A percentile compares a stretch with the other conserved stretches of the same genome.
Evolutionary conservation across 2,888 invertebrate species (phyloP).

Genomic region (Trichacis sp.): DNA sequence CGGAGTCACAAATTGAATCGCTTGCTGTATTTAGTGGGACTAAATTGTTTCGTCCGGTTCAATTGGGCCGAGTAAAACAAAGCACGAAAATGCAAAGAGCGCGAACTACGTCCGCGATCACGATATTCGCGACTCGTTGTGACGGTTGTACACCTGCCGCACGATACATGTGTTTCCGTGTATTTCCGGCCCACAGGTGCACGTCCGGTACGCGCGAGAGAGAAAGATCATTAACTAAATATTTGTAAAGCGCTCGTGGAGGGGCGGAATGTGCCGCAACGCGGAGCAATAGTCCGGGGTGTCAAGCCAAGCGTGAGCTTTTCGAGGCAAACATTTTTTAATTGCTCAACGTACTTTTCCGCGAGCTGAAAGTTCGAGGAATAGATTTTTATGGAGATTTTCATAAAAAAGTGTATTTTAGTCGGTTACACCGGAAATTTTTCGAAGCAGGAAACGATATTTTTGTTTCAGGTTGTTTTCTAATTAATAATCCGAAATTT

Average conservation of each 20-base stretch:
- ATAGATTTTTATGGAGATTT: no score
- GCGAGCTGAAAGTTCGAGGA: no score
- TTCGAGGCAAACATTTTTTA: not conserved
- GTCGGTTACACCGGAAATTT: no score
- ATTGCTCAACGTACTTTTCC: slow-evolving; percentile 7
- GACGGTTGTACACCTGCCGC: slow-evolving; percentile 49
- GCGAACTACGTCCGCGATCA: no score
- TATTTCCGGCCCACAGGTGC: slow-evolving; percentile 61
- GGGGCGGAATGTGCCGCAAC: slow-evolving; percentile 4
- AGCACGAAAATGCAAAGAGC: slow-evolving; percentile 45
- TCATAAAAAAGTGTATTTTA: no score
- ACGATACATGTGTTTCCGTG: slow-evolving; percentile 42
- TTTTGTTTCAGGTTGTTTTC: no score
- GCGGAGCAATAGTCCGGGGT: slow-evolving; percentile 38
- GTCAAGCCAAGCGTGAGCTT: slow-evolving; percentile 52
- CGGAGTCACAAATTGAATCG: slow-evolving; percentile 62
- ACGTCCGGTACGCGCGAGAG: slow-evolving; percentile 48
- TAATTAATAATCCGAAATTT: no score
- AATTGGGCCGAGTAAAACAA: slow-evolving; percentile 49
- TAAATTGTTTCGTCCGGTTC: slow-evolving; percentile 66
- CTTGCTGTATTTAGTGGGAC: slow-evolving; percentile 60
- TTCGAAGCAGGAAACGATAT: no score
- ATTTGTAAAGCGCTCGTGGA: slow-evolving; percentile 7
- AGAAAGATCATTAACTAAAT: slow-evolving; percentile 30
- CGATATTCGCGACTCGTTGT: slow-evolving; percentile 23